Evolutionary conservation across 2,888 invertebrate species (phyloP).

Genomic region (Adelognathus sp.): DNA sequence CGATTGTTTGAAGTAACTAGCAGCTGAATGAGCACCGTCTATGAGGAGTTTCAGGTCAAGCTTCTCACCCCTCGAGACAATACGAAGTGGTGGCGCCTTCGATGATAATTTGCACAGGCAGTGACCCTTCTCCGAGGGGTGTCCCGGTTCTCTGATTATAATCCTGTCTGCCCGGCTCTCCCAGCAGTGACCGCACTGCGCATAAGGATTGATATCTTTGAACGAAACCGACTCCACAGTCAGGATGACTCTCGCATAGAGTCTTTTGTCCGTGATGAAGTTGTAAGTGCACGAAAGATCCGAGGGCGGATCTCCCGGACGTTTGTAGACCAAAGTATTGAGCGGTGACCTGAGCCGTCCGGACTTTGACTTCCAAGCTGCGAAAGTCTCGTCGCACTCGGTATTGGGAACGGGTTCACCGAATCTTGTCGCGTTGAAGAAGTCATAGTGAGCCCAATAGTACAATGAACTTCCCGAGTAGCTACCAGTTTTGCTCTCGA

Average conservation of each 20-base stretch:
- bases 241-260: slow-evolving; percentile 91
- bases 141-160: slow-evolving; percentile 88
- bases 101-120: slow-evolving; percentile 86
- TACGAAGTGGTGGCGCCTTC: slow-evolving; percentile 85
- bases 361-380: slow-evolving; percentile 90
- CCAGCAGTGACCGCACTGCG: slow-evolving; percentile 90
- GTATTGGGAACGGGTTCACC: slow-evolving; percentile 90
- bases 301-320: slow-evolving; percentile 86
- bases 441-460: slow-evolving; percentile 97
- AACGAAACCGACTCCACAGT: slow-evolving; percentile 91
- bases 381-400: slow-evolving; percentile 93
- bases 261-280: slow-evolving; percentile 91
- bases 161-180: slow-evolving; percentile 93
- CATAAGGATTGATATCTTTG: slow-evolving; percentile 83
- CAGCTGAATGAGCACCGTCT: slow-evolving; percentile 92
- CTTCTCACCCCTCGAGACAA: slow-evolving; percentile 91
- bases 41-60: slow-evolving; percentile 91
- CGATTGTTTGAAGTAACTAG: slow-evolving; percentile 93
- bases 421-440: slow-evolving; percentile 94
- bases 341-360: slow-evolving; percentile 91
- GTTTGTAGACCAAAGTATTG: slow-evolving; percentile 93
- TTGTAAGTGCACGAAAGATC: slow-evolving; percentile 92
- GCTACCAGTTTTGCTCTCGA: slow-evolving; percentile 95
- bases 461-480: slow-evolving; percentile 96
- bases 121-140: slow-evolving; percentile 87